Base-by-base conservation (phyloP, 2,797 vertebrate genomes). In the Potorous gilbertii region DNA sequence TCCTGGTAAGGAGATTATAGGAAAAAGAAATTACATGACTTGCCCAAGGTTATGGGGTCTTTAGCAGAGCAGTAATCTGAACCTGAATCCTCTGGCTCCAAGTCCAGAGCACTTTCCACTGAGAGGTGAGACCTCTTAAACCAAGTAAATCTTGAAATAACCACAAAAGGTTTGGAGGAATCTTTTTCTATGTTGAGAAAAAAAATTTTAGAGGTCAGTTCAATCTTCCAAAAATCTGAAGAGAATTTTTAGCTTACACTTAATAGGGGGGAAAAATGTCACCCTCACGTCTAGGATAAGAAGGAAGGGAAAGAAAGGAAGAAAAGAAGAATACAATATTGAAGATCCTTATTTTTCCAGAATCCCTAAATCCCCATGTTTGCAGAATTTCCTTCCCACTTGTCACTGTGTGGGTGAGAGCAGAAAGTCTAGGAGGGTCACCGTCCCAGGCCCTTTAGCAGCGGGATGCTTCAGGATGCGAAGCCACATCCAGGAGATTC, bases 81-180 rank as follows among this genome's bases (percentile, higher is more conserved):
- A 46, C 40, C 5, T 14, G 0, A 0, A 81, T 81, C 18, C 5
- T 74, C n/a, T 24, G 66, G n/a, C 40, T 46, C 66, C n/a, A 24
- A 81, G 11, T 81, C 18, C 66, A 81, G 6, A 81, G 18, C n/a
- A 81, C n/a, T 81, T 81, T 40, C n/a, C n/a, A 92, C 50, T 92
- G 90, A 56, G 0, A 52, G 89, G 62, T 91, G 59, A 31, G 55
- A 29, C 57, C 56, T 93, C 89, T 4, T n/a, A 21, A 95, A 54
- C n/a, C 90, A 91, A 91, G 6, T 21, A 55, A 87, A 96, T 95
- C 1, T 52, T 89, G 81, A 57, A 97, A 94, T 56, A 57, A 29
- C 56, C 59, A 91, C 0, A 93, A 81, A 54, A 40, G 91, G 56
- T 46, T 55, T 81, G 90, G 50, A 87, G 90, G 62, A 52, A 90